Base-by-base conservation (phyloP, 1,140 invertebrate genomes). In the Parapsyche elsis region DNA sequence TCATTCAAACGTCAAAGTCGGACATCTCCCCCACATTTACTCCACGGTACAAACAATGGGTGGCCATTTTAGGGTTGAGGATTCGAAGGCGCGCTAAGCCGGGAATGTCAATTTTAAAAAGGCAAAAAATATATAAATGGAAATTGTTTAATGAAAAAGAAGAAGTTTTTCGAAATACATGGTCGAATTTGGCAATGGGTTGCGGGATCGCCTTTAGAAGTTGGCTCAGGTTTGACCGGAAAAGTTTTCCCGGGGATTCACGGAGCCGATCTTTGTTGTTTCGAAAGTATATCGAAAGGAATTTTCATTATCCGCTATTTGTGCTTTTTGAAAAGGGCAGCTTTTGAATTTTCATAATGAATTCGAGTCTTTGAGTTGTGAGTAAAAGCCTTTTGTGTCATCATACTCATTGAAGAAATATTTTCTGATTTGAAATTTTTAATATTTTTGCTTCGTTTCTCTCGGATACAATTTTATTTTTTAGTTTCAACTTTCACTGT, bases 1-100 rank as follows among this genome's bases (percentile, higher is more conserved):
- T 73, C 71, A 73, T 73, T 73, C 12, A 30, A 73, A 73, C 71
- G 71, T 73, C 71, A 73, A 73, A 73, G 71, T 73, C 38, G 64
- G 64, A 67, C 19, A 5, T 24, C 64, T 24, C 53, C 21, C 16
- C 24, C 24, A 64, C 21, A 64, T 21, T 9, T 10, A 12, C 24
- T 70, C 12, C 12, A 4, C 5, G 4, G 24, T 70, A 38, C 30
- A 38, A 38, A 38, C 7, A 7, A 38, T 38, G 30, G 30, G 30
- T 38, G 30, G 30, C 7, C 53, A 10, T 21, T 57, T 2, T 57
- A 21, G 14, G 19, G 53, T 57, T n/a, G 14, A 57, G 14, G 5
- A 21, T 16, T 16, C 53, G 53, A 16, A 21, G 10, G 53, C 46
- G 14, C 53, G 14, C 53, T 16, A 4, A 57, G 53, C 53, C 10